phyloP scores from a whole-genome alignment of 92 coral and sea anemone genomes.

The Pocillopora meandrina region DNA sequence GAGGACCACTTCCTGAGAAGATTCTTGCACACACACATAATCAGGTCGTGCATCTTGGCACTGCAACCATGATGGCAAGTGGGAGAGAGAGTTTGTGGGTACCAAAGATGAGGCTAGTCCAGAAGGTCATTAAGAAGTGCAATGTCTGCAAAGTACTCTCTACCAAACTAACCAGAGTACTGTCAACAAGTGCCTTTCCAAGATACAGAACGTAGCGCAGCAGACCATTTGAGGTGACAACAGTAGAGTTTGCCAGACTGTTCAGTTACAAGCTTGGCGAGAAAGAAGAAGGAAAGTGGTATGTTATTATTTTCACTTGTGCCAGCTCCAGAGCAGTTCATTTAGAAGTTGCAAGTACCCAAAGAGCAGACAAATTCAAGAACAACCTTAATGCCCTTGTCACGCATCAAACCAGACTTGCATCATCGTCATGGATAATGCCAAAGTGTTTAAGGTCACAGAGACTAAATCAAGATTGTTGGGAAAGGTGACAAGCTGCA shows the following conservation, averaged over 20 bases:
- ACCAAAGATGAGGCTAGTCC: conserved; percentile 28
- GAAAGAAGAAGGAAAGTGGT: conserved; percentile 2
- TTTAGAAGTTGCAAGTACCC: conserved; percentile 50
- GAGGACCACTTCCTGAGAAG: conserved; percentile 39
- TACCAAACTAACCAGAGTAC: conserved; percentile 34
- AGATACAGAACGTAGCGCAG: conserved; percentile 24
- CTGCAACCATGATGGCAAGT: conserved; percentile 37
- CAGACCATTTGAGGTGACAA: not conserved
- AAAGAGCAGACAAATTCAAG: conserved; percentile 54
- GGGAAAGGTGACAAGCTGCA: conserved; percentile 29
- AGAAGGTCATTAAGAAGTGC: conserved; percentile 21
- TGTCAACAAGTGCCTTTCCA: conserved; percentile 23
- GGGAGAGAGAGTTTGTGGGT: conserved; percentile 33
- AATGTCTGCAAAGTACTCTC: conserved; percentile 17
- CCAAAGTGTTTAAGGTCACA: conserved; percentile 35
- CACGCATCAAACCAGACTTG: conserved; percentile 46
- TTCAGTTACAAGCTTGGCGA: not conserved
- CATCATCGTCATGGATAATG: conserved; percentile 49
- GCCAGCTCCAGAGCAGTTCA: conserved; percentile 66
- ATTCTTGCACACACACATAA: conserved; percentile 27
- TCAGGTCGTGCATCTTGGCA: conserved; percentile 45
- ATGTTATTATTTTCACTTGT: conserved; percentile 31
- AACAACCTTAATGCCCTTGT: conserved; percentile 47
- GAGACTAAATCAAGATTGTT: conserved; percentile 23
- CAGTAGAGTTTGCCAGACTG: no score